Evolutionary conservation across 2,113 vertebrate species (phyloP).

Genomic region (Ciconia boyciana): DNA sequence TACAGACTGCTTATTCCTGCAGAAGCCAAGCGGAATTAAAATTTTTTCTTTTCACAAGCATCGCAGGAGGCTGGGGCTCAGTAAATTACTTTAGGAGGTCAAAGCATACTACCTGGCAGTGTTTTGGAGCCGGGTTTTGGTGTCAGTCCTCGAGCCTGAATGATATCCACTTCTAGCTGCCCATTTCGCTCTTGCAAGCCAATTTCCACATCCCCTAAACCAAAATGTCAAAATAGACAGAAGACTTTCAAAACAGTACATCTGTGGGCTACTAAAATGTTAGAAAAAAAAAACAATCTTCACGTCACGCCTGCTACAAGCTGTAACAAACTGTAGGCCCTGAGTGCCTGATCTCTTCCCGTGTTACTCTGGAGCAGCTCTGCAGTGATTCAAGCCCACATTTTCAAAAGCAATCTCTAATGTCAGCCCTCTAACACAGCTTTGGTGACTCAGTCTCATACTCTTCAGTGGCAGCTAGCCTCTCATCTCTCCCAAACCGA

Average conservation of each 20-base stretch:
- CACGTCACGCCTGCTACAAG: background rate
- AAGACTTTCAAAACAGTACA: background rate
- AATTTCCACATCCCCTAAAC: constrained; percentile 92
- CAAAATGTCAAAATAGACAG: background rate
- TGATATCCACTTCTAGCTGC: constrained; percentile 95
- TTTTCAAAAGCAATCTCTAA: background rate
- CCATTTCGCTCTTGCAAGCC: constrained; percentile 93
- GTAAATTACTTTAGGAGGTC: background rate
- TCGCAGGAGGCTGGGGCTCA: background rate
- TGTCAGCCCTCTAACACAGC: background rate
- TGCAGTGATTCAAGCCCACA: background rate
- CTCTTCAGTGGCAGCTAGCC: background rate
- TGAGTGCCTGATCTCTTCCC: background rate
- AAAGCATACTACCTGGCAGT: constrained; percentile 84
- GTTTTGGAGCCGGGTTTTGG: constrained; percentile 94
- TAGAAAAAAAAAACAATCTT: background rate
- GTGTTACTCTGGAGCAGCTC: background rate
- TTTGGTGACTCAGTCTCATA: background rate
- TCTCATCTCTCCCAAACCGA: background rate
- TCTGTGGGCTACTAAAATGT: background rate
- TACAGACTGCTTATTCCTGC: background rate
- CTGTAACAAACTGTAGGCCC: background rate
- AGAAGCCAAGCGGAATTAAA: background rate
- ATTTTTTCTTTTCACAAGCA: background rate
- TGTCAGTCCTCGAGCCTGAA: constrained; percentile 94